Base-by-base conservation (phyloP, 2,888 invertebrate genomes). In the Apamea anceps region DNA sequence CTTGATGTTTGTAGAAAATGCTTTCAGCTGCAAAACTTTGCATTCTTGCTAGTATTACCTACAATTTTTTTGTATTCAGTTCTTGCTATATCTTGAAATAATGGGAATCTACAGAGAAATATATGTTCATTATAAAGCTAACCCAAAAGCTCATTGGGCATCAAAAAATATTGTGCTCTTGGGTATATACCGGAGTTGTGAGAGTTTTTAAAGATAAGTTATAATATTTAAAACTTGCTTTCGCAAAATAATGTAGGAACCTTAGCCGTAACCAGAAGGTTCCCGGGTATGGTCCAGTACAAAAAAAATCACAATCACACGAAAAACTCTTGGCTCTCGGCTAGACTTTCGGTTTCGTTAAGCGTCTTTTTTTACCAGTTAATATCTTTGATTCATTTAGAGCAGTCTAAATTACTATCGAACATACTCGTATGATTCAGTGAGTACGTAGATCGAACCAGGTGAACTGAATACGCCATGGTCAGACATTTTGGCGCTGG, bases 401-500 rank as follows among this genome's bases (percentile, higher is more conserved):
- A 68, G 18, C 28, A 62, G 28, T 28, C 25, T 62, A 60, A 66
- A 32, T 70, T 66, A n/a, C 10, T 63, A 68, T 78, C 48, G 73
- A 78, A 75, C 48, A 51, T 63, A 57, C 75, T 68, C 8, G 54
- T 54, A 70, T 62, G 67, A 77, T 76, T 70, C n/a, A 65, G 63
- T 57, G 57, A 72, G n/a, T 76, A 70, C 63, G 72, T 60, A 77
- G 74, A 87, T 78, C 63, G 63, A 83, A 85, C 86, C 90, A 91
- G 91, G 91, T 93, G 91, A 91, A 85, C 88, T 84, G 88, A 89
- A 88, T 85, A 80, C 85, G 86, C 91, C 90, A 89, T 80, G 90
- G 87, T 85, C 89, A 89, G 85, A 87, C 81, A 75, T 86, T 82
- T 93, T 94, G 94, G 94, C 93, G 70, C 62, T 60, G 67, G 28